Evolutionary conservation across 2,113 vertebrate genomes (phyloP).

Genomic region (Ailuropoda melanoleuca): DNA sequence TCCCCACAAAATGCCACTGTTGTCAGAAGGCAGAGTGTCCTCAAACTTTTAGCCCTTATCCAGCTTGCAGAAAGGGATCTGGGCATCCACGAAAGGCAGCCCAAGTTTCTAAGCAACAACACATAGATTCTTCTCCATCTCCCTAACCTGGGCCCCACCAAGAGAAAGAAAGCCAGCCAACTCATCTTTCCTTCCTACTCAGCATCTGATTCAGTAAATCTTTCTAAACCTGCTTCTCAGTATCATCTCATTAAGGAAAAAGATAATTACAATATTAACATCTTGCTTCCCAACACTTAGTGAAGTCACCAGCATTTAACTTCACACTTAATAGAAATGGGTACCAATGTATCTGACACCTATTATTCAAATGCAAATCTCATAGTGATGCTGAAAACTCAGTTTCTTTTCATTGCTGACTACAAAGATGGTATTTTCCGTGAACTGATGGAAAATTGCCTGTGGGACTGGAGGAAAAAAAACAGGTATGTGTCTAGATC

Average conservation of each 20-base stretch:
- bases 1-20: neutral
- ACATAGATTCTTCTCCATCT: neutral
- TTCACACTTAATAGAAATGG: slow-evolving; percentile 58
- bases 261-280: slow-evolving; percentile 80
- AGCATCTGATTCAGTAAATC: slow-evolving; percentile 70
- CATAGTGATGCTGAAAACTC: slow-evolving; percentile 44
- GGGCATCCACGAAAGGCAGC: neutral
- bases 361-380: slow-evolving; percentile 73
- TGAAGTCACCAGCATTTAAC: slow-evolving; percentile 64
- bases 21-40: neutral
- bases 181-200: slow-evolving; percentile 59
- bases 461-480: slow-evolving; percentile 49
- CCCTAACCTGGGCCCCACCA: neutral
- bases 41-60: neutral
- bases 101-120: neutral
- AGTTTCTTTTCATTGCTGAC: slow-evolving; percentile 68
- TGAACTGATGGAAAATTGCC: slow-evolving; percentile 62
- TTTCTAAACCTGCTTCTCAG: slow-evolving; percentile 69
- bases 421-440: slow-evolving; percentile 70
- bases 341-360: slow-evolving; percentile 28
- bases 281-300: slow-evolving; percentile 73
- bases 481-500: slow-evolving; percentile 48
- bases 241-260: slow-evolving; percentile 70
- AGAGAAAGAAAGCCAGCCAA: neutral
- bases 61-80: neutral